Conservation (phyloP, 2,797 vertebrate species). For the Semotilus atromaculatus region DNA sequence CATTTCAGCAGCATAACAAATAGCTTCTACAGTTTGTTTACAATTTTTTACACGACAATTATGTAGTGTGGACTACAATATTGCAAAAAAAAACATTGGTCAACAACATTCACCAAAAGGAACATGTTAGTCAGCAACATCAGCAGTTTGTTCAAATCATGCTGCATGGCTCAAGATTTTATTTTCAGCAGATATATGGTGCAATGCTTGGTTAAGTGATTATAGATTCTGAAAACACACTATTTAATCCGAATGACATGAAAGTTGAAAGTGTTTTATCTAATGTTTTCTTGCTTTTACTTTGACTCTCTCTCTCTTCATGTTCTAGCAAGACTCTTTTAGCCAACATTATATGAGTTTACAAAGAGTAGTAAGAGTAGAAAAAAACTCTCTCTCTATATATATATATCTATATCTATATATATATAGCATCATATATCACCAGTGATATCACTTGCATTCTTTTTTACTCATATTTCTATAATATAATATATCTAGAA, state of each 20-base stretch:
- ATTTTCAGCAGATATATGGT: not conserved
- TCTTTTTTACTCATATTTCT: not conserved
- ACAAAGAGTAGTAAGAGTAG: not conserved
- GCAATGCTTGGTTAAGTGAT: not conserved
- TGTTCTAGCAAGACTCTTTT: not conserved
- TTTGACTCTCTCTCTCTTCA: not conserved
- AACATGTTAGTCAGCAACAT: conserved; percentile 5
- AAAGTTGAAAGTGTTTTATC: not conserved
- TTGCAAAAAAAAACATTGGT: not conserved
- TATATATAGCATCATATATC: too few species aligned
- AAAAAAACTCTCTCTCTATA: too few species aligned
- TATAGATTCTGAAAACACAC: too few species aligned
- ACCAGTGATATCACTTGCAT: not conserved
- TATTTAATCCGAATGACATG: not conserved
- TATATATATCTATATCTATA: too few species aligned
- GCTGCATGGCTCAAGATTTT: not conserved
- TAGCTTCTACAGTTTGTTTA: too few species aligned
- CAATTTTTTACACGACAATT: too few species aligned
- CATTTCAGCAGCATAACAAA: too few species aligned
- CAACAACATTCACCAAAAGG: not conserved
- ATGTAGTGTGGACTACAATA: not conserved
- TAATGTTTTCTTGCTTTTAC: not conserved
- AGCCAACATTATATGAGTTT: not conserved
- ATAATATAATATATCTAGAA: too few species aligned
- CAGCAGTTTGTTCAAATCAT: not conserved